A percentile compares a stretch with the other conserved stretches of the same genome.
phyloP scores from a whole-genome alignment of 92 coral and sea anemone species.

The Bergia sp. region DNA sequence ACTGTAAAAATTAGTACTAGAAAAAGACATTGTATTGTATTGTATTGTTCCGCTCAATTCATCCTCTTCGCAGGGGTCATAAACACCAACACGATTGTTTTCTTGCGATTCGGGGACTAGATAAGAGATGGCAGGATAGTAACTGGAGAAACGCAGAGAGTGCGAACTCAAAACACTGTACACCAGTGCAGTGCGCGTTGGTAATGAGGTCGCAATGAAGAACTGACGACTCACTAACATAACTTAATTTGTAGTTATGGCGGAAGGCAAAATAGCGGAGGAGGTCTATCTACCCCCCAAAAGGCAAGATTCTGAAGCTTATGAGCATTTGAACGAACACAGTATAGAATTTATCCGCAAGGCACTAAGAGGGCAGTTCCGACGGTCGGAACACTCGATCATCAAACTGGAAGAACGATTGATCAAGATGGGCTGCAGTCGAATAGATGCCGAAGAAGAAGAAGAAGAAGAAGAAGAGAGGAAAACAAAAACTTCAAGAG shows the following conservation, averaged over 20 bases:
- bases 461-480: background rate
- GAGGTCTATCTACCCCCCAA: constrained; percentile 13
- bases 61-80: background rate
- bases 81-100: background rate
- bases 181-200: background rate
- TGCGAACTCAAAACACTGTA: background rate
- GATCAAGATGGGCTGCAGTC: constrained; percentile 16
- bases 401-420: constrained; percentile 28
- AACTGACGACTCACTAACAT: background rate
- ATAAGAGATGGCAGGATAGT: constrained; percentile 18
- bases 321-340: background rate
- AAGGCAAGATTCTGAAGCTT: constrained; percentile 4
- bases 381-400: constrained; percentile 22
- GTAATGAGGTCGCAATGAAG: background rate
- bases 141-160: background rate
- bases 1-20: no score
- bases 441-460: background rate
- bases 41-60: background rate
- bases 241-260: background rate
- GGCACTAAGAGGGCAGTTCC: constrained; percentile 4
- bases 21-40: no score
- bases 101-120: background rate
- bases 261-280: background rate
- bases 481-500: background rate
- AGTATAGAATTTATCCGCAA: constrained; percentile 2